Base-by-base conservation (phyloP, 1,140 invertebrate genomes). In the Aphaenogaster ashmeadi region DNA sequence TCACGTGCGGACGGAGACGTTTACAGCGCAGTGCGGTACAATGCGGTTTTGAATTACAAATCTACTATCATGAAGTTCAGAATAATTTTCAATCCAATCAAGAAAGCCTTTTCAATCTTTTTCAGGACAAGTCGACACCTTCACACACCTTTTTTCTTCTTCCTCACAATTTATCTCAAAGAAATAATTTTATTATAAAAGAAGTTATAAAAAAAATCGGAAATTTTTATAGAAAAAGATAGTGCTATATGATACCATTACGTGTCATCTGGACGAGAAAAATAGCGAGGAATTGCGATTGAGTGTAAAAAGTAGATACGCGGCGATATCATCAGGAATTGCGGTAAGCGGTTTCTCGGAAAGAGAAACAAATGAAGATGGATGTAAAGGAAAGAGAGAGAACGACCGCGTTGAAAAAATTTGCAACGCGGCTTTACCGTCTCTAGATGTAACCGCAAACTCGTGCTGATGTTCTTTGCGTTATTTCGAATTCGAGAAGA, bases 251-350 rank as follows among this genome's bases (percentile, higher is more conserved):
- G 13, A 69, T 15, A 13, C 27, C 67, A 69, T 60, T 36, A 47
- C 56, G 87, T 88, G 62, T 71, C 75, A 80, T 80, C 52, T 54
- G 33, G 36, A 67, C n/a, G 80, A 50, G 69, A 44, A 69, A 77
- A 81, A 87, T 69, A 84, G 84, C 78, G 88, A 89, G 78, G 67
- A 90, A 89, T 87, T 41, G 0, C 47, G 27, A 89, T 89, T 87
- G 69, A 72, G 50, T 21, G 52, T 54, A 89, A 90, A 89, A 83
- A 56, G 33, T 44, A 38, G 9, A 13, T 50, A 64, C 33, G 75
- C 81, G 21, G 44, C 81, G 69, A 85, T 83, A 77, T 56, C 52
- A 60, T 52, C 64, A 89, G 71, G 77, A 90, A 83, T 87, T 89
- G 75, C 83, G 87, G 75, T 75, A 75, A 80, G 83, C 86, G 77